A percentile compares a stretch with the other conserved stretches of the same genome.
Conservation (phyloP, 2,797 vertebrate species). For the Ciconia nigra region DNA sequence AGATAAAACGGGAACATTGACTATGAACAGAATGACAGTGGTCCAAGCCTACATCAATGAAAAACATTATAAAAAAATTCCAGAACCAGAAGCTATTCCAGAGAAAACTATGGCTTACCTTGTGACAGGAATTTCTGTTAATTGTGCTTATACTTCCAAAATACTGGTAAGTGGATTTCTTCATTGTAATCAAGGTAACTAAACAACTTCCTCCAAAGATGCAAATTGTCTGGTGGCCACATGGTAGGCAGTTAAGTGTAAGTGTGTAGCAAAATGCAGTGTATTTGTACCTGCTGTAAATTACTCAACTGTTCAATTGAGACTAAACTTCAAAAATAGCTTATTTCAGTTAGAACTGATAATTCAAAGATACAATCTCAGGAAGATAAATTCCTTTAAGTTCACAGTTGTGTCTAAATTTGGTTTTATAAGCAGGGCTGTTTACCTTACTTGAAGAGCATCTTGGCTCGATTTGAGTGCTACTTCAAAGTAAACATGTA, state of each 20-base stretch:
- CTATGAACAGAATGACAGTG: slow-evolving; percentile 99
- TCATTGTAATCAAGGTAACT: background rate
- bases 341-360: background rate
- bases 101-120: slow-evolving; percentile 86
- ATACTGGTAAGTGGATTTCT: slow-evolving; percentile 87
- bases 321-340: background rate
- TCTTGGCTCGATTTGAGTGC: background rate
- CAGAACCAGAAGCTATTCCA: slow-evolving; percentile 89
- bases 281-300: background rate
- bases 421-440: background rate
- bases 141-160: slow-evolving; percentile 98
- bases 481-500: background rate
- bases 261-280: background rate
- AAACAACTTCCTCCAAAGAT: background rate
- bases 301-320: background rate
- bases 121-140: slow-evolving; percentile 93
- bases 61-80: slow-evolving; percentile 91
- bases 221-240: background rate
- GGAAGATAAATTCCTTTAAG: background rate
- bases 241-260: background rate
- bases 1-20: slow-evolving; percentile 97
- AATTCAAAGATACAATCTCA: background rate
- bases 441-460: background rate
- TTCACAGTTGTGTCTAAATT: background rate
- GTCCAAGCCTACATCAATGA: slow-evolving; percentile 92